These are phyloP conservation scores for Porites australiensis DNA, from an alignment of 64 coral and sea anemone genomes.

Conservation along the genomic window DNA sequence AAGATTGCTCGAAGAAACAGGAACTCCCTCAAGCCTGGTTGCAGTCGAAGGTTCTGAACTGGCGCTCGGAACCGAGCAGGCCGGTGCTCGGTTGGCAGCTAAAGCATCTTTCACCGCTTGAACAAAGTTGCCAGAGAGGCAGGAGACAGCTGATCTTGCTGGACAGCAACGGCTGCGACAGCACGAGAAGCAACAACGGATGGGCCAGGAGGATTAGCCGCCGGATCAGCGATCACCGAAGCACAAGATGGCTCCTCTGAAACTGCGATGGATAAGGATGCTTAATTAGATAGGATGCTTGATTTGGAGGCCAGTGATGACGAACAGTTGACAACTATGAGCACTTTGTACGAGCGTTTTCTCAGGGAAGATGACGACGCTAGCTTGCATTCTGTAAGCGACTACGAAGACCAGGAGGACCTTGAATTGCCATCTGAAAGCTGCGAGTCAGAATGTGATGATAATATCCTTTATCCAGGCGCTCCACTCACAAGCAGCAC, in stretches of 20 bases:
- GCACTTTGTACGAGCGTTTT: not conserved
- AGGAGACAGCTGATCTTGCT: not conserved
- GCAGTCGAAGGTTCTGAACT: not conserved
- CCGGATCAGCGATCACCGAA: no score
- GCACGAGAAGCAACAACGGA: not conserved
- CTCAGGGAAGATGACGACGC: not conserved
- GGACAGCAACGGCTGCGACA: not conserved
- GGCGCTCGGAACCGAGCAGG: not conserved
- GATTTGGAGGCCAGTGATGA: conserved; percentile 35
- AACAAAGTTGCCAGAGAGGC: not conserved
- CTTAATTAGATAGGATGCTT: conserved; percentile 16
- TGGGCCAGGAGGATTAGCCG: not conserved
- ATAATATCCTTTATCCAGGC: conserved; percentile 2
- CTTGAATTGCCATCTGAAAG: not conserved
- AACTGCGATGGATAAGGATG: not conserved
- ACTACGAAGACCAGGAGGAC: not conserved
- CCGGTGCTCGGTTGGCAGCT: not conserved
- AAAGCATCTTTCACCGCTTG: not conserved
- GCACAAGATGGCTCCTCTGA: not conserved
- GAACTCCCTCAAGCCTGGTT: not conserved
- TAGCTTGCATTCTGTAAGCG: conserved; percentile 19
- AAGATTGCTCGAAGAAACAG: not conserved
- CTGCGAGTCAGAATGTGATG: not conserved
- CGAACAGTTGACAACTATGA: not conserved
- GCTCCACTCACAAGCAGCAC: conserved; percentile 37